phyloP scores from a whole-genome alignment of 2,888 invertebrate genomes.

The Dichetophora obliterata region DNA sequence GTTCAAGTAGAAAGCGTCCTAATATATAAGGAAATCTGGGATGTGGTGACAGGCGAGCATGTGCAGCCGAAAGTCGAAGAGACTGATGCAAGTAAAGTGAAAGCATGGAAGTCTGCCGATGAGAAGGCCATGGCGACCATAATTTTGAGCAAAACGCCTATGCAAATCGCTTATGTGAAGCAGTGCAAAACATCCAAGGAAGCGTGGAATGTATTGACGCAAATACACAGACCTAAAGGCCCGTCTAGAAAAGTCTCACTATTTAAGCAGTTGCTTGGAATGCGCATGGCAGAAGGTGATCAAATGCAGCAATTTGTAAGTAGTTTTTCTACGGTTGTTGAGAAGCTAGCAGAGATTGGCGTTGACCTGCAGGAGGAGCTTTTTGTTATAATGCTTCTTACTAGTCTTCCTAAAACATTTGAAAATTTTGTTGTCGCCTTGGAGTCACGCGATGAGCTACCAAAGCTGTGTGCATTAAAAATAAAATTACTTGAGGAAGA shows the following conservation, averaged over 20 bases:
- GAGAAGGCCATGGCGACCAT: constrained; percentile 39
- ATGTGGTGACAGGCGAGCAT: background rate
- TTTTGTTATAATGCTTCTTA: too few relatives aligned
- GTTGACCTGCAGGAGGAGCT: constrained; percentile 33
- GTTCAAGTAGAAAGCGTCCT: constrained; percentile 13
- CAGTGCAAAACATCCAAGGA: too few relatives aligned
- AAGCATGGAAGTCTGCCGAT: constrained; percentile 10
- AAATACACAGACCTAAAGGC: too few relatives aligned
- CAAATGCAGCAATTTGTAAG: too few relatives aligned
- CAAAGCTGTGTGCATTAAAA: constrained; percentile 19
- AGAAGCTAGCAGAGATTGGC: constrained; percentile 32
- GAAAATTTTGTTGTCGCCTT: constrained; percentile 38
- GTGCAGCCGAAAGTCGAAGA: background rate
- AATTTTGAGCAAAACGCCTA: constrained; percentile 17
- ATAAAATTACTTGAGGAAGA: too few relatives aligned
- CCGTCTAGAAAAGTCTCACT: too few relatives aligned
- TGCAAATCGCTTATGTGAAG: constrained; percentile 5
- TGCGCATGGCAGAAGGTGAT: too few relatives aligned
- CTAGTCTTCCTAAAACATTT: constrained; percentile 27
- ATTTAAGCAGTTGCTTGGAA: too few relatives aligned
- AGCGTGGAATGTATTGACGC: too few relatives aligned
- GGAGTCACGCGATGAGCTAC: constrained; percentile 30
- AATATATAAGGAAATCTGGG: constrained; percentile 30
- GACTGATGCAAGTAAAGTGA: too few relatives aligned
- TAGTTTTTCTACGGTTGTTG: constrained; percentile 18